A percentile compares a stretch with the other conserved stretches of the same genome.
phyloP scores from a whole-genome alignment of 2,888 invertebrate genomes.

The Microctonus brassicae region DNA sequence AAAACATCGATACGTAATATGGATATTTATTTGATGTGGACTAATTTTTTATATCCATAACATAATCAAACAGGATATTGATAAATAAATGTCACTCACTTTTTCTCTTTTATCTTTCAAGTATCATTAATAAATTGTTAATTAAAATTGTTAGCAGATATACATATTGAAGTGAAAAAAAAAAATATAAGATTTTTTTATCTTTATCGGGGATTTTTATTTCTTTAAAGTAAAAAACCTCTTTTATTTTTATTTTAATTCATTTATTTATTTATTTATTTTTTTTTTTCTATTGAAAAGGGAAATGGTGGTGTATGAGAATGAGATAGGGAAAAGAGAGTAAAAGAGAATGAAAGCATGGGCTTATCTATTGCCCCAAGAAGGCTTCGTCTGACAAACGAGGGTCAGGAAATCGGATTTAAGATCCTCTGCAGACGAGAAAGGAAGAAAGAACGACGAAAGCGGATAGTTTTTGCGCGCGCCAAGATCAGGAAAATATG shows the following conservation, averaged over 20 bases:
- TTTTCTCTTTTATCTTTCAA: not conserved
- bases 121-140: not conserved
- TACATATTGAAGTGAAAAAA: no score
- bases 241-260: not conserved
- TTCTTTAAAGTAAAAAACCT: not conserved
- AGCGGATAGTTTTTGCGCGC: not conserved
- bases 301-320: not conserved
- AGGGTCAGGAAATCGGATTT: slow-evolving; percentile 29
- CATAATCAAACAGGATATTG: not conserved
- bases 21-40: not conserved
- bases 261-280: not conserved
- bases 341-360: not conserved
- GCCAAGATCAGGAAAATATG: not conserved
- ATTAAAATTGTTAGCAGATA: no score
- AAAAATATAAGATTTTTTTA: not conserved
- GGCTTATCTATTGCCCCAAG: slow-evolving; percentile 21
- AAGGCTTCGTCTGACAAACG: slow-evolving; percentile 30
- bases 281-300: slow-evolving; percentile 9
- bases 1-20: not conserved
- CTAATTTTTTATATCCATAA: not conserved
- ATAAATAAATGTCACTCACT: not conserved
- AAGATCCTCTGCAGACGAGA: not conserved
- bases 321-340: not conserved
- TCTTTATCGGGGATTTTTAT: not conserved
- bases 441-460: not conserved